These are phyloP conservation scores for Mesaphorura yosii DNA, from an alignment of 1,140 invertebrate species.

Conservation along the genomic window DNA sequence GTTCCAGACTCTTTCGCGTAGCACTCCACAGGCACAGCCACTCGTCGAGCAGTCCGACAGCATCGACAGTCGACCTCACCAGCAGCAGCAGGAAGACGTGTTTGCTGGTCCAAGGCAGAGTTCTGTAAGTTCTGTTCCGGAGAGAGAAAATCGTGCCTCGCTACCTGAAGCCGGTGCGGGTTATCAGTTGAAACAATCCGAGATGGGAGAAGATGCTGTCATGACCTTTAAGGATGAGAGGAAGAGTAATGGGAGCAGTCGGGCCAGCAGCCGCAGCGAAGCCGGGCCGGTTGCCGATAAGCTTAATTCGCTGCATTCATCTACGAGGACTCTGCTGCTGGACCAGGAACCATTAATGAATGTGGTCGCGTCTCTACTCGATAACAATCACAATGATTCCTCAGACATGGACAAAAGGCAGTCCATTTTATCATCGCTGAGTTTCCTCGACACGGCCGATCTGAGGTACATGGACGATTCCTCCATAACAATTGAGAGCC, in stretches of 20 bases:
- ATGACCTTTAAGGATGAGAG: slow-evolving; percentile 12
- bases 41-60: no score
- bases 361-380: slow-evolving; percentile 37
- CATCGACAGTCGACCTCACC: background rate
- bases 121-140: no score
- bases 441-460: slow-evolving; percentile 59
- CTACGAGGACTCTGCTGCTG: slow-evolving; percentile 27
- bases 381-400: slow-evolving; percentile 32
- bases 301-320: slow-evolving; percentile 24
- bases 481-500: slow-evolving; percentile 53
- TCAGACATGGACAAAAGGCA: slow-evolving; percentile 43
- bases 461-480: slow-evolving; percentile 80
- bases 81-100: background rate
- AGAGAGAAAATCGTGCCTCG: no score
- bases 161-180: background rate
- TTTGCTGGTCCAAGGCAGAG: background rate
- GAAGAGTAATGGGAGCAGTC: slow-evolving; percentile 1
- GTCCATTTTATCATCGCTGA: slow-evolving; percentile 54
- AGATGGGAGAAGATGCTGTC: background rate
- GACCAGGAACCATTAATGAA: slow-evolving; percentile 17
- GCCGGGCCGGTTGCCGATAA: background rate
- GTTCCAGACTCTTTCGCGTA: no score
- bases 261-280: background rate
- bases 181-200: background rate
- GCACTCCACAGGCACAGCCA: background rate